Percentiles rank a stretch among this genome's conserved stretches.
Evolutionary conservation across 2,113 vertebrate species (phyloP).

Genomic region (Poeciliopsis occidentalis): DNA sequence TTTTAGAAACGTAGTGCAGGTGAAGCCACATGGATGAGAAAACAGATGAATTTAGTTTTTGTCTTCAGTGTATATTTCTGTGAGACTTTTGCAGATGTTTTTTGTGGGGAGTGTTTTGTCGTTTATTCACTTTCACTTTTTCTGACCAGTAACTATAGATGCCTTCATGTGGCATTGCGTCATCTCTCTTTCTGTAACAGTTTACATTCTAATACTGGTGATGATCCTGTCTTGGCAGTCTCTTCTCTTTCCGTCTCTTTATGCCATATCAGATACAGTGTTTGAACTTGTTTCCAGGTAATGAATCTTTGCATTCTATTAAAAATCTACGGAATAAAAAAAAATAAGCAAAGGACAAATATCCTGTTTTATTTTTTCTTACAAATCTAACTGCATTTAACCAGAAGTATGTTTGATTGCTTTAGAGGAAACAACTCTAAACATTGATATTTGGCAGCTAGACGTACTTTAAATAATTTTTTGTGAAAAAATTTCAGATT

Average conservation of each 20-base stretch:
- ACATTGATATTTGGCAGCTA: no score
- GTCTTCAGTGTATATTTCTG: slow-evolving; percentile 73
- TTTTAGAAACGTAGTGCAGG: slow-evolving; percentile 64
- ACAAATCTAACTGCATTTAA: no score
- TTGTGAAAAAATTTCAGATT: no score
- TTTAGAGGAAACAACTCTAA: no score
- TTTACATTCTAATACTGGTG: slow-evolving; percentile 77
- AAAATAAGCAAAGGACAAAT: slow-evolving; percentile 68
- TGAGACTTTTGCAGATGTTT: slow-evolving; percentile 74
- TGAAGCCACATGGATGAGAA: slow-evolving; percentile 64
- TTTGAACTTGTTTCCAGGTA: slow-evolving; percentile 79
- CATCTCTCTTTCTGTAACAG: slow-evolving; percentile 73
- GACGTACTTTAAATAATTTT: no score
- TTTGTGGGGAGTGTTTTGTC: slow-evolving; percentile 75
- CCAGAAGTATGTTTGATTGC: no score
- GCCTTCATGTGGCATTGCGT: slow-evolving; percentile 65
- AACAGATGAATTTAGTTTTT: slow-evolving; percentile 69
- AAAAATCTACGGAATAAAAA: slow-evolving; percentile 81
- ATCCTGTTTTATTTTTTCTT: not conserved
- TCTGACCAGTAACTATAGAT: slow-evolving; percentile 70
- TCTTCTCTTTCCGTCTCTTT: slow-evolving; percentile 62
- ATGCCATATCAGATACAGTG: slow-evolving; percentile 71
- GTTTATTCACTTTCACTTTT: slow-evolving; percentile 67
- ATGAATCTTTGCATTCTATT: slow-evolving; percentile 80
- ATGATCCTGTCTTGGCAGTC: slow-evolving; percentile 65